Evolutionary conservation across 2,113 vertebrate genomes (phyloP).

Genomic region (Otus sunia): DNA sequence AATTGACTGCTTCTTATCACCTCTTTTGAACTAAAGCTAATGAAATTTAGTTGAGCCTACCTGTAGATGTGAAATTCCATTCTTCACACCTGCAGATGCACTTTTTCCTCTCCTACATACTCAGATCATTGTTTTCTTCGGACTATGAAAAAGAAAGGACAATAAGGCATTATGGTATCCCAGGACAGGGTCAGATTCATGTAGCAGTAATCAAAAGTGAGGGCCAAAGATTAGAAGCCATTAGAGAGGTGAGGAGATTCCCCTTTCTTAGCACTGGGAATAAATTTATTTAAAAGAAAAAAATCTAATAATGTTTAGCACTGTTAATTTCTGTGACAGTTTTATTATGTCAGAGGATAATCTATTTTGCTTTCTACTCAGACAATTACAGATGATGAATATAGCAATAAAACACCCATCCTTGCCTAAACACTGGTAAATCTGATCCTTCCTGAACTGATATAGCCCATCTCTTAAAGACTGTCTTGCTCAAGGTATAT

Average conservation of each 20-base stretch:
- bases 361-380: neutral
- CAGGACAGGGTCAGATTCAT: neutral
- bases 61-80: neutral
- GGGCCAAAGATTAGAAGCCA: neutral
- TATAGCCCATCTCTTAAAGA: neutral
- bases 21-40: neutral
- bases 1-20: neutral
- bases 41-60: neutral
- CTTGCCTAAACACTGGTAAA: neutral
- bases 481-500: neutral
- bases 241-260: neutral
- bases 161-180: neutral
- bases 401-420: neutral
- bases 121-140: neutral
- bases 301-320: neutral
- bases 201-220: neutral
- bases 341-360: neutral
- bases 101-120: neutral
- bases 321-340: neutral
- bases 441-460: neutral
- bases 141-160: neutral
- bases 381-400: neutral
- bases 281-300: neutral
- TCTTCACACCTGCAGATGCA: neutral
- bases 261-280: neutral